Conservation (phyloP, 2,113 vertebrate genomes). For the Chaetodon trifascialis region DNA sequence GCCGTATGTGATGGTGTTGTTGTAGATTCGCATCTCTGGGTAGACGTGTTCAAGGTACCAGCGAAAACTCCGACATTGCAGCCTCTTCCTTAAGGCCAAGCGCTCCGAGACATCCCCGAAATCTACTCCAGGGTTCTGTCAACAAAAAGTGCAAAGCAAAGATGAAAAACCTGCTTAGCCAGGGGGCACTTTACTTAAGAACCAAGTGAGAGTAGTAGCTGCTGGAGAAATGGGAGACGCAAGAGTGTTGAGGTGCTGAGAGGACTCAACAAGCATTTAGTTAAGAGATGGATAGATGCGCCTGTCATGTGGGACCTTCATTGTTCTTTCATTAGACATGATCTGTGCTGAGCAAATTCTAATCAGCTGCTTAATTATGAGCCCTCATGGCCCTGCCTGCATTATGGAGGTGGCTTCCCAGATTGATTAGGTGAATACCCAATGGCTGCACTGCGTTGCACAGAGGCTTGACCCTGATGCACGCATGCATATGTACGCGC, state of each 20-base stretch:
- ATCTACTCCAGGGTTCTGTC: slow-evolving; percentile 96
- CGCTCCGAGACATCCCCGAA: slow-evolving; percentile 97
- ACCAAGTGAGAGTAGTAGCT: slow-evolving; percentile 10
- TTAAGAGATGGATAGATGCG: slow-evolving; percentile 51
- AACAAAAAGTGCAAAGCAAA: slow-evolving; percentile 40
- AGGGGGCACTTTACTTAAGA: slow-evolving; percentile 28
- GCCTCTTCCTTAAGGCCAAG: slow-evolving; percentile 90
- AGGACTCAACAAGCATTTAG: slow-evolving; percentile 56
- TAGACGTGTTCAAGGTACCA: slow-evolving; percentile 99
- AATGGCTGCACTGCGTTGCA: slow-evolving; percentile 53
- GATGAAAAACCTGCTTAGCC: slow-evolving; percentile 14
- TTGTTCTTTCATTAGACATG: slow-evolving; percentile 79
- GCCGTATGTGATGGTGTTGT: slow-evolving; percentile 97
- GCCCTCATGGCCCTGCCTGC: slow-evolving; percentile 60
- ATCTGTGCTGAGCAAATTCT: slow-evolving; percentile 74
- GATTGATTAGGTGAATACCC: slow-evolving; percentile 71
- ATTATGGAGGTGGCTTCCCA: slow-evolving; percentile 55
- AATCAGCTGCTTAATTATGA: slow-evolving; percentile 83
- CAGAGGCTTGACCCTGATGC: slow-evolving; percentile 19
- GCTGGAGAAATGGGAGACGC: slow-evolving; percentile 17
- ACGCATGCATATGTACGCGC: background rate
- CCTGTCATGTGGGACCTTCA: slow-evolving; percentile 68
- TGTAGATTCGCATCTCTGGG: slow-evolving; percentile 97
- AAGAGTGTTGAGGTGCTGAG: slow-evolving; percentile 23
- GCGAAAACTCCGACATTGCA: slow-evolving; percentile 95